These are phyloP conservation scores for Agelas oroides DNA, from an alignment of 37 sponge, comb jelly and placozoan genomes.

Conservation along the genomic window DNA sequence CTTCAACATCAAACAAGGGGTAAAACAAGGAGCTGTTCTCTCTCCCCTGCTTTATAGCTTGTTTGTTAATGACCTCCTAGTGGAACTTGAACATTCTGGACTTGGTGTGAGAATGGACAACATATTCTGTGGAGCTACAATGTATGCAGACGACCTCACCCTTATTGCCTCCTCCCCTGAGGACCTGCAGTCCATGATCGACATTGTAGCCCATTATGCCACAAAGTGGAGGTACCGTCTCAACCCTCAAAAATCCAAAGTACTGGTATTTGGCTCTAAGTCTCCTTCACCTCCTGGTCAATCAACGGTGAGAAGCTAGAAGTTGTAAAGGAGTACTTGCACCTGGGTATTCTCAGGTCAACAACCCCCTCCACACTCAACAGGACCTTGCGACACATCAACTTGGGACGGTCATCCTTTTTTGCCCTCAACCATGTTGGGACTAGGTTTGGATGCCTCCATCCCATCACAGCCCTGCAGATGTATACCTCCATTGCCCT, in stretches of 20 bases:
- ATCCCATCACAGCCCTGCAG: too few species aligned
- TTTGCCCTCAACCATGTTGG: background rate
- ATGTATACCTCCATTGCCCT: too few species aligned
- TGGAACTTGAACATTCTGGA: background rate
- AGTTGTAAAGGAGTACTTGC: background rate
- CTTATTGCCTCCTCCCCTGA: background rate
- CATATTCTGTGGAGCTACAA: conserved; percentile 5
- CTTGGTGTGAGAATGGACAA: background rate
- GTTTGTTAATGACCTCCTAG: background rate
- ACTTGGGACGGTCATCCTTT: background rate
- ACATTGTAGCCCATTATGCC: background rate
- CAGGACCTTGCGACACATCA: background rate
- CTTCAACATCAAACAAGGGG: background rate
- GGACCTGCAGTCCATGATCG: background rate
- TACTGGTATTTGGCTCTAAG: background rate
- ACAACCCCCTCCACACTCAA: background rate
- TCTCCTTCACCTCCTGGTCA: background rate
- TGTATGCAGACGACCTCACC: conserved; percentile 2
- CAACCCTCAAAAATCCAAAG: background rate
- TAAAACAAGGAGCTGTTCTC: background rate
- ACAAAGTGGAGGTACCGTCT: background rate
- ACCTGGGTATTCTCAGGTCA: background rate
- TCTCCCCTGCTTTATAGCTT: background rate
- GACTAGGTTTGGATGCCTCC: too few species aligned
- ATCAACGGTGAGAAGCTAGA: background rate